Percentiles rank a stretch among this genome's conserved stretches.
Conservation (phyloP, 2,797 vertebrate genomes). For the Babyrousa celebensis region DNA sequence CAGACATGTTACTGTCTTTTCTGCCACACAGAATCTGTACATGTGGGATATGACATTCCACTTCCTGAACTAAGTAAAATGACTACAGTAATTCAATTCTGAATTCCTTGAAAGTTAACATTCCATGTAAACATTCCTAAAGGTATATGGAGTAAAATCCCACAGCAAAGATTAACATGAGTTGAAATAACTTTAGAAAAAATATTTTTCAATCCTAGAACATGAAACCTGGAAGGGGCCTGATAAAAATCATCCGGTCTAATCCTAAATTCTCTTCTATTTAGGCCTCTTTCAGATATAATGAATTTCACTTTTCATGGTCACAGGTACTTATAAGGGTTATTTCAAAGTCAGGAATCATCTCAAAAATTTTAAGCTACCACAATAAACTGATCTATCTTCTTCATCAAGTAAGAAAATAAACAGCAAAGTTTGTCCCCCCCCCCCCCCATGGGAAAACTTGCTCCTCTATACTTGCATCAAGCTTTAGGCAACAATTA, state of each 20-base stretch:
- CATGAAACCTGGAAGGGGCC: neutral
- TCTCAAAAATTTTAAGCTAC: slow-evolving; percentile 16
- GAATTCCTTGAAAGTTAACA: neutral
- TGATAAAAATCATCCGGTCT: slow-evolving; percentile 28
- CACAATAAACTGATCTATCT: slow-evolving; percentile 4
- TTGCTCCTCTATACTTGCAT: slow-evolving; percentile 9
- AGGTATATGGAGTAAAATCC: neutral
- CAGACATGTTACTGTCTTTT: neutral
- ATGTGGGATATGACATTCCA: neutral
- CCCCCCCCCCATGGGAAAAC: slow-evolving; percentile 14
- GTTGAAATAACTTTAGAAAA: slow-evolving; percentile 20
- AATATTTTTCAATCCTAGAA: neutral
- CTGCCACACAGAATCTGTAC: slow-evolving; percentile 53
- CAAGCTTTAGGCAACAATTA: slow-evolving; percentile 55
- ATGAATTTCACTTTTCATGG: slow-evolving; percentile 28
- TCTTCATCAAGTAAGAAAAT: slow-evolving; percentile 35
- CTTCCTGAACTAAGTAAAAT: neutral
- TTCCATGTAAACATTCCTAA: slow-evolving; percentile 13
- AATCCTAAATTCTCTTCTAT: slow-evolving; percentile 27
- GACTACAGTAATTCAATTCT: slow-evolving; percentile 30
- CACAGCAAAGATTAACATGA: neutral
- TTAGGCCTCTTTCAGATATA: slow-evolving; percentile 57
- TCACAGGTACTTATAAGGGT: neutral
- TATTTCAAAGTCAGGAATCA: slow-evolving; percentile 60
- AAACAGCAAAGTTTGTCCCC: slow-evolving; percentile 9